Evolutionary conservation across 2,888 invertebrate species (phyloP).

Genomic region (Eremobia ochroleuca): DNA sequence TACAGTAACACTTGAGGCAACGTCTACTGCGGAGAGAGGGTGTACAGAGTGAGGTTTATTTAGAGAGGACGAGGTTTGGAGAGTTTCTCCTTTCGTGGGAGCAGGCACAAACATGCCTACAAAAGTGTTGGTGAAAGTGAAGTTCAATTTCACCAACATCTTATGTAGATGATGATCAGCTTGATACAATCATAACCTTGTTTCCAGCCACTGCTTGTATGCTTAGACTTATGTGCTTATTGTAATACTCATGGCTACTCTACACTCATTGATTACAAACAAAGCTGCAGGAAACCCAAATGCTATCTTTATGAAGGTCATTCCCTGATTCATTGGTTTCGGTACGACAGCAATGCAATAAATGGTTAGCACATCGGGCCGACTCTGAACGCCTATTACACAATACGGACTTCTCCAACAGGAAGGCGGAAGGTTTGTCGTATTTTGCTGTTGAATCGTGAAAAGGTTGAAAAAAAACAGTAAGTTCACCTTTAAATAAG

Average conservation of each 20-base stretch:
- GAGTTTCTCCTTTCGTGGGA: neutral
- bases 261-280: neutral
- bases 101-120: neutral
- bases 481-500: neutral
- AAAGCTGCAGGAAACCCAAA: neutral
- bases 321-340: neutral
- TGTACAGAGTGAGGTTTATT: neutral
- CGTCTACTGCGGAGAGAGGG: neutral
- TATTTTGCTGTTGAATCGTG: neutral
- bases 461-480: neutral
- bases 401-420: neutral
- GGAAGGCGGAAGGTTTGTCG: neutral
- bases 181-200: neutral
- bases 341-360: neutral
- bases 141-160: neutral
- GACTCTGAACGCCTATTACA: neutral
- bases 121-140: neutral
- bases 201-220: neutral
- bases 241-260: neutral
- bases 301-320: slow-evolving; percentile 3
- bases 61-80: slow-evolving; percentile 10
- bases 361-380: neutral
- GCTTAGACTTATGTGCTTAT: no score
- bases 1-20: slow-evolving; percentile 27
- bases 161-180: neutral